Evolutionary conservation across 2,797 vertebrate genomes (phyloP), one percentile per base, ranked within the genome.

Genomic region (Schizopygopsis pylzovi): DNA sequence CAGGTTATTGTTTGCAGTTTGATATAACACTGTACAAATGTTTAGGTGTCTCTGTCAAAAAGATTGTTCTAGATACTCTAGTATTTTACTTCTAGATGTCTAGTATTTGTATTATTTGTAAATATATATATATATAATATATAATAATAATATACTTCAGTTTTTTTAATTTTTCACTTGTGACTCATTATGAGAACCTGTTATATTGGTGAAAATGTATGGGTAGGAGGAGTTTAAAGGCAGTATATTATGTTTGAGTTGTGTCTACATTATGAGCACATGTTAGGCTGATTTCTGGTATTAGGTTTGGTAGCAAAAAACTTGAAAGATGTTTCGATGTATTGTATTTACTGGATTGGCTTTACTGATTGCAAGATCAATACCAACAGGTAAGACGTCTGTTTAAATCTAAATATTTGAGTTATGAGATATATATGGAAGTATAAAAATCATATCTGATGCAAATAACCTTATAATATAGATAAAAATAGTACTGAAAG

Each of bases 291-390:
- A 1, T n/a, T 33, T 70, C 20, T 68, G 2, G 10, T 16, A 72
- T 47, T 28, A 75, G 12, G 72, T 33, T 75, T 10, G 3, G 8
- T 7, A 20, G 41, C 41, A 63, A 80, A 20, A n/a, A 39, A 6
- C 25, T 10, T 70, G 8, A 68, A 70, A n/a, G 47, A 81, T 81
- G 63, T n/a, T 25, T 70, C 12, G 9, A 13, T 41, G 54, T n/a
- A n/a, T 52, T 52, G 15, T 39, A 70, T 41, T 8, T 54, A 18
- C 22, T 81, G 79, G 61, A 37, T 22, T 81, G 65, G 16, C 20
- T 68, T 81, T 16, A 16, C 47, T 81, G 65, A 81, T 81, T 12
- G 33, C 12, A 15, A 37, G 18, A 70, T 68, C 79, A 52, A 15
- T 8, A 13, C 45, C 28, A 68, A 39, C 63, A 70, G 63, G 79